Conservation (phyloP, 2,888 invertebrate species). For the Byasa hedistus region DNA sequence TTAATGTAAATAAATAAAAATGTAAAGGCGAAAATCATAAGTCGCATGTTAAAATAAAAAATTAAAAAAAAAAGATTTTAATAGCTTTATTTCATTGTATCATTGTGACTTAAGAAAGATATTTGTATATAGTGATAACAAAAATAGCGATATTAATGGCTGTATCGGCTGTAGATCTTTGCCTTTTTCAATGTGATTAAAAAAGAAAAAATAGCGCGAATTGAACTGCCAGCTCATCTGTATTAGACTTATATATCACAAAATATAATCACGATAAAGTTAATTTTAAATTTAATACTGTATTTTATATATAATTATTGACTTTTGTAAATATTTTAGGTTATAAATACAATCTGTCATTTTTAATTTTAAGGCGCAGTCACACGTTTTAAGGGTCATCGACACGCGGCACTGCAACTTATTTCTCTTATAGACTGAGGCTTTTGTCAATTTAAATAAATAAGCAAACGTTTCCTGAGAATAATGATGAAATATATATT, state of each 20-base stretch:
- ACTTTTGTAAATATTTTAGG: slow-evolving; percentile 20
- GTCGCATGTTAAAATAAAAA: no score
- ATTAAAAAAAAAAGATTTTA: no score
- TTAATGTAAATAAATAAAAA: not conserved
- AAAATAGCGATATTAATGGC: not conserved
- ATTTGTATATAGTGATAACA: no score
- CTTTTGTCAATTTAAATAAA: not conserved
- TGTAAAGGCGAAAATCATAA: not conserved
- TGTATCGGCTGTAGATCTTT: not conserved
- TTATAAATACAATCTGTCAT: not conserved
- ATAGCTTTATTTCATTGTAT: no score
- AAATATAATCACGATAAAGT: not conserved
- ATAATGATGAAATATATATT: not conserved
- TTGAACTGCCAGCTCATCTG: not conserved
- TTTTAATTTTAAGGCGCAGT: not conserved
- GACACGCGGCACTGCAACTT: not conserved
- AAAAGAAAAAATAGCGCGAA: not conserved
- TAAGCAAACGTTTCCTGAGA: not conserved
- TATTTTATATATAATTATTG: not conserved
- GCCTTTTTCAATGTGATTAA: not conserved
- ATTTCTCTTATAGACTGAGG: slow-evolving; percentile 15
- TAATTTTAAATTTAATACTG: not conserved
- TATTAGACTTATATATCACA: not conserved
- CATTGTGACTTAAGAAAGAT: no score
- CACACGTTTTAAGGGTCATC: slow-evolving; percentile 6